Percentiles rank a stretch among this genome's conserved stretches.
Conservation (phyloP, 2,888 invertebrate species). For the Ctenicera cuprea region DNA sequence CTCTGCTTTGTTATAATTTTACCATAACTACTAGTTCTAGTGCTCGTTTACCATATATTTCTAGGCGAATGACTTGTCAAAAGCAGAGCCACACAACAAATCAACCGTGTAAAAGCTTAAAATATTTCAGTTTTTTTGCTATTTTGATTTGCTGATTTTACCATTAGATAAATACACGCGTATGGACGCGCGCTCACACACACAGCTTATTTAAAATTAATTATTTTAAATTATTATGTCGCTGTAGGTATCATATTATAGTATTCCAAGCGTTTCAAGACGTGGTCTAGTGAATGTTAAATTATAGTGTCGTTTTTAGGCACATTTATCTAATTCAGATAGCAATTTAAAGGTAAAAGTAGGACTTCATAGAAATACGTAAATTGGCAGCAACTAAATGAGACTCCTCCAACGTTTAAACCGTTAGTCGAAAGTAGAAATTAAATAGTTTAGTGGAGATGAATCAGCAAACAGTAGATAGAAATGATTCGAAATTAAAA, state of each 20-base stretch:
- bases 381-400: neutral
- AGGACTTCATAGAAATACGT: conserved; percentile 10
- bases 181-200: neutral
- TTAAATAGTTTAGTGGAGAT: no score
- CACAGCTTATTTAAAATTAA: neutral
- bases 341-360: conserved; percentile 15
- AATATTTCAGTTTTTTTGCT: neutral
- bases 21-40: neutral
- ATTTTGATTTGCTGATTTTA: neutral
- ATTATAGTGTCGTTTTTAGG: conserved; percentile 2
- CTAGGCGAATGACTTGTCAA: neutral
- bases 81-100: neutral
- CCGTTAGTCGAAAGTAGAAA: neutral
- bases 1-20: conserved; percentile 15
- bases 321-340: conserved; percentile 1
- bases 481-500: no score
- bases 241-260: conserved; percentile 16
- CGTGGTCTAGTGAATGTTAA: conserved; percentile 27
- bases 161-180: conserved; percentile 5
- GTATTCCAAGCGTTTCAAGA: conserved; percentile 28
- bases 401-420: neutral
- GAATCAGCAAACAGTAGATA: no score
- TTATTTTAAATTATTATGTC: conserved; percentile 35
- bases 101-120: conserved; percentile 1
- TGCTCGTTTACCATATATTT: neutral